A percentile compares a stretch with the other conserved stretches of the same genome.
phyloP scores from a whole-genome alignment of 37 sponge, comb jelly and placozoan genomes.

The Eunapius fragilis region DNA sequence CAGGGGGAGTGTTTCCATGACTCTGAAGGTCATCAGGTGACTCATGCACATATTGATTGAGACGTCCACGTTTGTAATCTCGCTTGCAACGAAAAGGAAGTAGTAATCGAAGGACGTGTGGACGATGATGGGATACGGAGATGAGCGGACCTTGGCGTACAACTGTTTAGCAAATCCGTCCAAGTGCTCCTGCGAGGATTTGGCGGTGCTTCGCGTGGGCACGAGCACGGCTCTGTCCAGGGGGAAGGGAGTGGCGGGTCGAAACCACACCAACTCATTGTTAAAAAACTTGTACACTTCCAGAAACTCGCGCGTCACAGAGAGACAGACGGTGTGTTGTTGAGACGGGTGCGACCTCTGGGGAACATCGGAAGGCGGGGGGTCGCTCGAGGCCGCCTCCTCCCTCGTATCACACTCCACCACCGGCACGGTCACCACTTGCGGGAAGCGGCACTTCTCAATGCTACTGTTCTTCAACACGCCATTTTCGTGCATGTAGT shows the following conservation, averaged over 20 bases:
- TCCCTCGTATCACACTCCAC: not conserved
- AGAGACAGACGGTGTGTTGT: not conserved
- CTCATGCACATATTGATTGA: not conserved
- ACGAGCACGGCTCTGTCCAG: conserved; percentile 35
- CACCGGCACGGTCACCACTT: not conserved
- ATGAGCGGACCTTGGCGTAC: not conserved
- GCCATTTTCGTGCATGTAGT: conserved; percentile 20
- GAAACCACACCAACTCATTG: conserved; percentile 64
- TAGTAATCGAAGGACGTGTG: not conserved
- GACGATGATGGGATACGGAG: not conserved
- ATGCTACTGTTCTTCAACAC: conserved; percentile 6
- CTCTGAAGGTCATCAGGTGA: conserved; percentile 10
- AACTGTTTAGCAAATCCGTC: conserved; percentile 23
- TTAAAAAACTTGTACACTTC: conserved; percentile 27
- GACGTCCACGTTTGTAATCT: not conserved
- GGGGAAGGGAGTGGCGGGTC: conserved; percentile 12
- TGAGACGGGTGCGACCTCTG: not conserved
- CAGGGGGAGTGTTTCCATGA: conserved; percentile 34
- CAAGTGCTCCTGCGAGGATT: not conserved
- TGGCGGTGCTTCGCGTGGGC: not conserved
- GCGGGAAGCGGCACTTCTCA: conserved; percentile 6
- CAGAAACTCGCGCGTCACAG: conserved; percentile 39
- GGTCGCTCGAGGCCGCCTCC: not conserved
- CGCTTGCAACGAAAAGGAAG: not conserved
- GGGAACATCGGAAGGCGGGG: not conserved